A percentile compares a stretch with the other conserved stretches of the same genome.
Conservation (phyloP, 2,888 invertebrate genomes). For the Acleris cristana region DNA sequence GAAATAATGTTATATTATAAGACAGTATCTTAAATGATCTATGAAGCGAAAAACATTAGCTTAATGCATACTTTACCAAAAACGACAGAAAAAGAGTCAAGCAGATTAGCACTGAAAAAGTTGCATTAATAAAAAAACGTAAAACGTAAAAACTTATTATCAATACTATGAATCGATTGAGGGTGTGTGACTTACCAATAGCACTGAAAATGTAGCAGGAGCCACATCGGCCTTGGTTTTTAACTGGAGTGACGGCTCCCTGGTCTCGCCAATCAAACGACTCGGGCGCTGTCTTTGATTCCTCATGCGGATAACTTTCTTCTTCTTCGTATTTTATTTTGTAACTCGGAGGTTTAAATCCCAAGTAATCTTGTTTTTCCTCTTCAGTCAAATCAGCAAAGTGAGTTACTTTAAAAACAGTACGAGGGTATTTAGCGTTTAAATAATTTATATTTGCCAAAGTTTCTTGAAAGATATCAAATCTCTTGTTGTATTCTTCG, state of each 20-base stretch:
- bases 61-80: no score
- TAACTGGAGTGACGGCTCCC: conserved; percentile 90
- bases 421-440: background rate
- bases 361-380: background rate
- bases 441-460: conserved; percentile 3
- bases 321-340: background rate
- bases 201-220: conserved; percentile 88
- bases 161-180: no score
- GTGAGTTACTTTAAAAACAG: background rate
- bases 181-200: conserved; percentile 24
- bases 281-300: conserved; percentile 22
- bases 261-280: conserved; percentile 87
- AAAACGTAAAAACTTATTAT: no score
- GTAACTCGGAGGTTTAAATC: background rate
- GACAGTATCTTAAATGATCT: no score
- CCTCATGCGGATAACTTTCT: background rate
- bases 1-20: no score
- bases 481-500: conserved; percentile 5
- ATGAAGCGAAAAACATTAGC: no score
- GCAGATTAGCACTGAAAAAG: no score
- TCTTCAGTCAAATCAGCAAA: conserved; percentile 13
- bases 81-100: no score
- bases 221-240: conserved; percentile 91
- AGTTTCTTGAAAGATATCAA: conserved; percentile 5
- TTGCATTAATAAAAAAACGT: no score